Conservation (phyloP, 30 jellyfish, hydroid and myxozoan genomes). For the Morbakka virulenta region DNA sequence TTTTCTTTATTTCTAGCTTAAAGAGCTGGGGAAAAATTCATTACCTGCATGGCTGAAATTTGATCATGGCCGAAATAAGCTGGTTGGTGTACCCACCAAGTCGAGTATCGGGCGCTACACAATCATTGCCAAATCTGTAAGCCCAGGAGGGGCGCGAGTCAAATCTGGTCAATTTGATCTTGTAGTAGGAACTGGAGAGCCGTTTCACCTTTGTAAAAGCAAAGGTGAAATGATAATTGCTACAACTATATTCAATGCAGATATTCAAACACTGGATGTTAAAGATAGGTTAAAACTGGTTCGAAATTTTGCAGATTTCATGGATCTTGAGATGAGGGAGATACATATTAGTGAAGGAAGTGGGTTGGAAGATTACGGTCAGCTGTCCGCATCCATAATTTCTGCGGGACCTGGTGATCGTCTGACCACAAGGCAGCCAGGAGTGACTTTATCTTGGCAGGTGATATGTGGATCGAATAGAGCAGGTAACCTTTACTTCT, state of each 20-base stretch:
- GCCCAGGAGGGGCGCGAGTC: background rate
- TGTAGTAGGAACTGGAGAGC: constrained; percentile 24
- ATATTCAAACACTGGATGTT: constrained; percentile 38
- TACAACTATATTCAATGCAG: constrained; percentile 63
- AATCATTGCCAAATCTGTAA: constrained; percentile 34
- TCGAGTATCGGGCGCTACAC: constrained; percentile 43
- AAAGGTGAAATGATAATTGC: constrained; percentile 62
- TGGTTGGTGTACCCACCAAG: constrained; percentile 75
- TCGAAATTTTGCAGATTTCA: constrained; percentile 55
- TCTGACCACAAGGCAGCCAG: constrained; percentile 42
- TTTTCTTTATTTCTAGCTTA: constrained; percentile 4
- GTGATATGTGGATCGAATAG: constrained; percentile 66
- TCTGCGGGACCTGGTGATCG: constrained; percentile 97
- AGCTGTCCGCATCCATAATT: constrained; percentile 27
- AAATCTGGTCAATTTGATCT: constrained; percentile 28
- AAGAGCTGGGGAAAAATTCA: constrained; percentile 35
- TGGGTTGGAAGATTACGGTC: constrained; percentile 27
- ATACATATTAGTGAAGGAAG: constrained; percentile 54
- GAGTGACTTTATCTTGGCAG: constrained; percentile 71
- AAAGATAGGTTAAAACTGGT: constrained; percentile 40
- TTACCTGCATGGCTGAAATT: constrained; percentile 85
- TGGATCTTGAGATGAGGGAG: constrained; percentile 60
- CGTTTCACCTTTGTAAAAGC: constrained; percentile 23
- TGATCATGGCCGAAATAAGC: constrained; percentile 42
- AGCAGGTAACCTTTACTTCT: constrained; percentile 76